Conservation (phyloP, 2,113 vertebrate species). For the Trinectes maculatus region DNA sequence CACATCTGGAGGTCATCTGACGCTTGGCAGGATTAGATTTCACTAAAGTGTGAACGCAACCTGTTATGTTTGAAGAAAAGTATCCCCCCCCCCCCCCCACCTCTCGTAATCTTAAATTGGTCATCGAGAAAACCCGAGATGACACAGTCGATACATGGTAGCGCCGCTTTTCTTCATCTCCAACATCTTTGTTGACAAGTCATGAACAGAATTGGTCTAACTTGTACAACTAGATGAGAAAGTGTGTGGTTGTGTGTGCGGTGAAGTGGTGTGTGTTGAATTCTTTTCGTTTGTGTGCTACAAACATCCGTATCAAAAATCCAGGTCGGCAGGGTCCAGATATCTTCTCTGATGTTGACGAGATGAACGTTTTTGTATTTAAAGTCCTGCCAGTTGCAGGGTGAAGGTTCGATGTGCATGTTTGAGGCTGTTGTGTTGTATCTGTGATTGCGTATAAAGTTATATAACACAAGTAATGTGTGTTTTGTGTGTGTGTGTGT, state of each 20-base stretch:
- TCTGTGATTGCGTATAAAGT: slow-evolving; percentile 20
- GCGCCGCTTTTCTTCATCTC: no score
- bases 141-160: no score
- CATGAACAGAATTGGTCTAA: no score
- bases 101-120: not conserved
- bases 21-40: not conserved
- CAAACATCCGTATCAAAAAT: not conserved
- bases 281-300: not conserved
- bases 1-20: slow-evolving; percentile 33
- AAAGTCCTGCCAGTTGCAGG: slow-evolving; percentile 5
- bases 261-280: not conserved
- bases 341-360: not conserved
- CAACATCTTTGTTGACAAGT: no score
- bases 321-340: not conserved
- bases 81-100: no score
- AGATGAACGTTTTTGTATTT: not conserved
- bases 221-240: no score
- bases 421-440: slow-evolving; percentile 20
- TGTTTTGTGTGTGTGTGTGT: slow-evolving; percentile 21
- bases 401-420: not conserved
- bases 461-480: slow-evolving; percentile 34
- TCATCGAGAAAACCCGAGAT: not conserved
- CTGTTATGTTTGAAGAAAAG: not conserved
- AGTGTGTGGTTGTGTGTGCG: no score
- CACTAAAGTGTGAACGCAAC: not conserved